Conservation (phyloP, 2,113 vertebrate species). For the Oncorhynchus nerka region DNA sequence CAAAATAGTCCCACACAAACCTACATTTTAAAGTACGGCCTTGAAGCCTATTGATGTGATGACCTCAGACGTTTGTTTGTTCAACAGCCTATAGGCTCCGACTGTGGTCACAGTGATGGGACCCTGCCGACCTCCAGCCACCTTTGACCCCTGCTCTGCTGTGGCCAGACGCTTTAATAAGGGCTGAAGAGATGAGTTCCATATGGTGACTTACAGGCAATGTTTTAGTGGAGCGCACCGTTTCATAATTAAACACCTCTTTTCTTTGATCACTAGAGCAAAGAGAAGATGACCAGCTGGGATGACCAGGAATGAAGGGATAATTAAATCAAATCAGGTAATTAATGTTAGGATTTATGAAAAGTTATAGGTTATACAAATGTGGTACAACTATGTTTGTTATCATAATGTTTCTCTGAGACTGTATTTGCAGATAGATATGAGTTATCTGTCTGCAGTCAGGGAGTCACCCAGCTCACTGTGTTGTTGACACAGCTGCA, state of each 20-base stretch:
- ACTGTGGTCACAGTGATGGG: conserved; percentile 8
- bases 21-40: background rate
- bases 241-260: conserved; percentile 16
- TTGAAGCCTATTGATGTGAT: background rate
- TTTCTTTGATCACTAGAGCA: conserved; percentile 2
- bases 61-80: conserved; percentile 24
- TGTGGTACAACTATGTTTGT: background rate
- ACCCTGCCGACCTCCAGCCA: conserved; percentile 20
- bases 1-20: background rate
- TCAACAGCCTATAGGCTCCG: background rate
- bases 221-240: conserved; percentile 10
- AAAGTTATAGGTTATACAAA: background rate
- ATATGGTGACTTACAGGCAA: conserved; percentile 22
- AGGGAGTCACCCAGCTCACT: background rate
- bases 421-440: background rate
- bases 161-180: conserved; percentile 17
- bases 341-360: background rate
- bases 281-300: background rate
- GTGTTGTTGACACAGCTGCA: conserved; percentile 64
- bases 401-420: background rate
- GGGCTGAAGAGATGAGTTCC: conserved; percentile 33
- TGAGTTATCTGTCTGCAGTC: conserved; percentile 27
- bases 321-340: background rate
- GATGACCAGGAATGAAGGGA: no score
- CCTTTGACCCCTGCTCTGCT: conserved; percentile 34